Evolutionary conservation across 64 coral and sea anemone genomes (phyloP).

Genomic region (Catalaphyllia jardinei): DNA sequence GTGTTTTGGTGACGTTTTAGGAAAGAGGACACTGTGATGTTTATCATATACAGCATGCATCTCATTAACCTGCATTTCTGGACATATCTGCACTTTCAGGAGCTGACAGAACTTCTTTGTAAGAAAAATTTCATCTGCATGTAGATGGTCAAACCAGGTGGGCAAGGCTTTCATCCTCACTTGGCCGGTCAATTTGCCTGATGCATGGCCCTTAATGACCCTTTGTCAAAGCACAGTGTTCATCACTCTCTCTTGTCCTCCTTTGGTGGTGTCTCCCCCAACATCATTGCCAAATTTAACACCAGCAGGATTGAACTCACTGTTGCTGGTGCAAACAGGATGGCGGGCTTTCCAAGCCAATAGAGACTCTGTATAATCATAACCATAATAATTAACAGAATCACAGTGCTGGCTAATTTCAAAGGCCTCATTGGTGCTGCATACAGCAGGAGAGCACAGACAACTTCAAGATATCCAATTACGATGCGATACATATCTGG

Average conservation of each 20-base stretch:
- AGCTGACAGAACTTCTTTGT: too few species aligned
- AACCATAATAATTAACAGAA: slow-evolving; percentile 64
- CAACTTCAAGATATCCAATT: slow-evolving; percentile 61
- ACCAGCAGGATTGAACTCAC: slow-evolving; percentile 43
- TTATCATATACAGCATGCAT: too few species aligned
- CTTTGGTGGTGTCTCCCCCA: slow-evolving; percentile 7
- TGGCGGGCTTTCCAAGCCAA: slow-evolving; percentile 39
- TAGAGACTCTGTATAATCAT: slow-evolving; percentile 56
- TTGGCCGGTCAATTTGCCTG: too few species aligned
- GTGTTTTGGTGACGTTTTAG: too few species aligned
- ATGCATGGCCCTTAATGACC: too few species aligned
- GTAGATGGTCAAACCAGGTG: too few species aligned
- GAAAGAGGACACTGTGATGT: too few species aligned
- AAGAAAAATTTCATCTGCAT: too few species aligned
- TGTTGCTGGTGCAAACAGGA: slow-evolving; percentile 38
- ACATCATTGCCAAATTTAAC: slow-evolving; percentile 48
- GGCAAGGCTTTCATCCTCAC: too few species aligned
- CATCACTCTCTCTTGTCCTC: slow-evolving; percentile 16
- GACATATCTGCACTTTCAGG: too few species aligned
- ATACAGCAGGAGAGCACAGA: slow-evolving; percentile 51
- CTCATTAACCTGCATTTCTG: too few species aligned
- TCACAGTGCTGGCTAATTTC: slow-evolving; percentile 44
- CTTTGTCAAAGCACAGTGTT: not conserved
- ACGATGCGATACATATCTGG: slow-evolving; percentile 44
- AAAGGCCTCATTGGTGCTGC: slow-evolving; percentile 37